A percentile compares a stretch with the other conserved stretches of the same genome.
phyloP scores from a whole-genome alignment of 2,888 invertebrate genomes.

The Epinotia nisella region DNA sequence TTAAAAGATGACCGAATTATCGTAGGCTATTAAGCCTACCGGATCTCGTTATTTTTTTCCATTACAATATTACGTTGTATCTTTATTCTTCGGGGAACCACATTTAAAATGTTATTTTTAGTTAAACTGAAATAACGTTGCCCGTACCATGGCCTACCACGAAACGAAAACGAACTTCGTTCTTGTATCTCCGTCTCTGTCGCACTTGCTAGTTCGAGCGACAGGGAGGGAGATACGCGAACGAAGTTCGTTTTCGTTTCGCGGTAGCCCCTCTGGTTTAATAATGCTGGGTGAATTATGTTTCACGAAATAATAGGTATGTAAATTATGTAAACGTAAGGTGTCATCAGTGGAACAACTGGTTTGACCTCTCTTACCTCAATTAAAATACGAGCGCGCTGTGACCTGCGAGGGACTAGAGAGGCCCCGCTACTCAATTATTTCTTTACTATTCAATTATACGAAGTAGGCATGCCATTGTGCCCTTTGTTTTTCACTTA shows the following conservation, averaged over 20 bases:
- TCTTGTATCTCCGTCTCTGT: too few species aligned
- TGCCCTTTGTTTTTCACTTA: slow-evolving; percentile 24
- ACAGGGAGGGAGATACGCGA: too few species aligned
- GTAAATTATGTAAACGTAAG: slow-evolving; percentile 34
- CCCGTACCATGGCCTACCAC: background rate
- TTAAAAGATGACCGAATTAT: background rate
- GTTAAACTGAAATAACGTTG: slow-evolving; percentile 19
- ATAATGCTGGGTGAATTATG: slow-evolving; percentile 29
- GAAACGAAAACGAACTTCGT: too few species aligned
- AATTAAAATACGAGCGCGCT: slow-evolving; percentile 26
- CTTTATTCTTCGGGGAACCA: slow-evolving; percentile 11
- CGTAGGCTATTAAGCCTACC: background rate
- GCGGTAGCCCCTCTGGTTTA: too few species aligned
- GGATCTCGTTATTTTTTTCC: background rate
- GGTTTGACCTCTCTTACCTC: slow-evolving; percentile 29
- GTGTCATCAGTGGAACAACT: slow-evolving; percentile 33
- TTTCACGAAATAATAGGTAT: slow-evolving; percentile 28
- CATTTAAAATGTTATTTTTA: slow-evolving; percentile 24
- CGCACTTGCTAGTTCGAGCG: too few species aligned
- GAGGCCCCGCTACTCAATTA: slow-evolving; percentile 27
- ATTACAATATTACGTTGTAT: background rate
- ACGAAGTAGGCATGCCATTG: slow-evolving; percentile 21
- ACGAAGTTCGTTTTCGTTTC: too few species aligned
- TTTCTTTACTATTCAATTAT: slow-evolving; percentile 28
- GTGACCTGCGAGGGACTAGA: slow-evolving; percentile 20